These are phyloP conservation scores for Notamacropus eugenii DNA, from an alignment of 2,797 vertebrate genomes.

Conservation along the genomic window DNA sequence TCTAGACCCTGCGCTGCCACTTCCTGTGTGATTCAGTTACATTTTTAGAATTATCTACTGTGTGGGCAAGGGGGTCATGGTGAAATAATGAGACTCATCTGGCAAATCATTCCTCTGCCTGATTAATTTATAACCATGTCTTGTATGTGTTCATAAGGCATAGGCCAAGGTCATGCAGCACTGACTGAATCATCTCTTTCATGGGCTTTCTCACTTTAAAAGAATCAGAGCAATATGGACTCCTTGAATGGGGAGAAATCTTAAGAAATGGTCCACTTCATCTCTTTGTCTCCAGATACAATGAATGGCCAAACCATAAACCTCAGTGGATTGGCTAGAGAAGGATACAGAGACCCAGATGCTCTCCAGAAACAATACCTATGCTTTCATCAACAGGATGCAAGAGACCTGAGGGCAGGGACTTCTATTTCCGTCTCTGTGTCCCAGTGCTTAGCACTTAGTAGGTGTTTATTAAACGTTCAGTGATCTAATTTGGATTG, in stretches of 20 bases:
- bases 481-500: background rate
- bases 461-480: background rate
- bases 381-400: background rate
- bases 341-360: background rate
- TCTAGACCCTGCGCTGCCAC: background rate
- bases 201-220: background rate
- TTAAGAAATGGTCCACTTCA: background rate
- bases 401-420: background rate
- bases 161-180: background rate
- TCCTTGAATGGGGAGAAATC: background rate
- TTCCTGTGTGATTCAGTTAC: background rate
- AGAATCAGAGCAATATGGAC: background rate
- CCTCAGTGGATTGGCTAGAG: background rate
- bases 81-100: background rate
- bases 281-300: background rate
- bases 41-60: background rate
- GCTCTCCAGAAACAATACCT: background rate
- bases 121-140: background rate
- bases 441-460: background rate
- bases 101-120: background rate
- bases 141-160: background rate
- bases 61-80: background rate
- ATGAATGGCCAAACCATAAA: background rate
- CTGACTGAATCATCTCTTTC: background rate
- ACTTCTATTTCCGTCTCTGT: background rate